Conservation (phyloP, 2,888 invertebrate genomes). For the Amiota communis region DNA sequence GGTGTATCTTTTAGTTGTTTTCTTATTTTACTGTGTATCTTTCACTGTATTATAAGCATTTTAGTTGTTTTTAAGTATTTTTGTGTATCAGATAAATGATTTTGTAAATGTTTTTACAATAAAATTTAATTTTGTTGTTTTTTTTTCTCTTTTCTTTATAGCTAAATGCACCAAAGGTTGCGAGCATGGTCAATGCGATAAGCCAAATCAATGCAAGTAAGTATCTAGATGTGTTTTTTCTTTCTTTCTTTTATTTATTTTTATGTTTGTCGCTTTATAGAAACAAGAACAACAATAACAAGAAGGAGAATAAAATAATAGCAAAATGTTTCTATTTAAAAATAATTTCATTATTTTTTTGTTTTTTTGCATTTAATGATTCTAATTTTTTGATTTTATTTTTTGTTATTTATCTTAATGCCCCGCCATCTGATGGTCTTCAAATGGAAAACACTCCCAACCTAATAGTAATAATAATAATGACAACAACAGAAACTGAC, state of each 20-base stretch:
- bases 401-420: slow-evolving; percentile 38
- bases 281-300: background rate
- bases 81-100: background rate
- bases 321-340: slow-evolving; percentile 36
- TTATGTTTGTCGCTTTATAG: background rate
- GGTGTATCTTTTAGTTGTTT: slow-evolving; percentile 38
- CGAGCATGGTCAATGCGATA: slow-evolving; percentile 92
- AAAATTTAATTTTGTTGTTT: slow-evolving; percentile 11
- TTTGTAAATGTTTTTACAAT: slow-evolving; percentile 11
- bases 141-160: slow-evolving; percentile 79
- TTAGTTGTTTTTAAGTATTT: background rate
- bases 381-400: slow-evolving; percentile 38
- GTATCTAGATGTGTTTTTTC: slow-evolving; percentile 75
- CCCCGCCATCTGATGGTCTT: slow-evolving; percentile 8
- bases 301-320: slow-evolving; percentile 12
- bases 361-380: slow-evolving; percentile 17
- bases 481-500: slow-evolving; percentile 28
- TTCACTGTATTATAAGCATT: no score
- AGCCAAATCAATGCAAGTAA: slow-evolving; percentile 97
- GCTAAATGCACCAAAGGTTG: slow-evolving; percentile 95
- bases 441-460: slow-evolving; percentile 17
- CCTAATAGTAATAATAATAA: slow-evolving; percentile 22
- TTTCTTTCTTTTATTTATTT: slow-evolving; percentile 37
- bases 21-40: background rate
- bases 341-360: slow-evolving; percentile 26